A percentile compares a stretch with the other conserved stretches of the same genome.
Evolutionary conservation across 2,797 vertebrate genomes (phyloP).

Genomic region (Danio jaintianensis): DNA sequence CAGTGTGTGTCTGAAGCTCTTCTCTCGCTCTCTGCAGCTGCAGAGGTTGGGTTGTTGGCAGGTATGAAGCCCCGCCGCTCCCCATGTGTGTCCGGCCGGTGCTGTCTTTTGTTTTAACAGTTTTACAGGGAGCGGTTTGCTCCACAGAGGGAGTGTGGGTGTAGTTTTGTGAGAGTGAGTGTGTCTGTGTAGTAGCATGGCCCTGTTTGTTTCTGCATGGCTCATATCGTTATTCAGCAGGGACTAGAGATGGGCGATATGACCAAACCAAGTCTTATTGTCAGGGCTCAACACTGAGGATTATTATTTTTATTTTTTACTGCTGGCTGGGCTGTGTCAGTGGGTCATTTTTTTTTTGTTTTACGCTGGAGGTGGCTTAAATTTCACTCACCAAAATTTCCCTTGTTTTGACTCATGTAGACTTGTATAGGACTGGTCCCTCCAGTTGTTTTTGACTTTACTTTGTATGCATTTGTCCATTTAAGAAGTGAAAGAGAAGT

Average conservation of each 20-base stretch:
- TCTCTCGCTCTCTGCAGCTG: constrained; percentile 64
- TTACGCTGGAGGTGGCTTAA: no score
- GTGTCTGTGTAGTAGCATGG: constrained; percentile 55
- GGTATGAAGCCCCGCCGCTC: constrained; percentile 58
- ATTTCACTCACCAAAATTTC: no score
- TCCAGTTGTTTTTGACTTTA: no score
- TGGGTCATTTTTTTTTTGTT: no score
- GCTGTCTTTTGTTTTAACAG: constrained; percentile 46
- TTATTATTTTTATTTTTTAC: no score
- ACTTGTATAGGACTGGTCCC: no score
- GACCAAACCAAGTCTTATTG: neutral
- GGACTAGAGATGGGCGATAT: constrained; percentile 24
- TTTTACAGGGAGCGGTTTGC: constrained; percentile 29
- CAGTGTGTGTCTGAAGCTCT: constrained; percentile 62
- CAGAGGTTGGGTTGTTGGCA: constrained; percentile 68
- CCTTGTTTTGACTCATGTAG: no score
- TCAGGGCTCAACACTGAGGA: no score
- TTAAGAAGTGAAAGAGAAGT: no score
- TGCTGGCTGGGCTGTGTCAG: no score
- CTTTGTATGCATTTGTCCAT: no score
- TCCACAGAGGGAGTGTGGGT: constrained; percentile 33
- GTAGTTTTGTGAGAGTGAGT: constrained; percentile 20
- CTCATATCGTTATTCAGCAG: constrained; percentile 41
- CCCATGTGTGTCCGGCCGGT: constrained; percentile 47
- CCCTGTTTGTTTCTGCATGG: constrained; percentile 52